Evolutionary conservation across 2,797 vertebrate species (phyloP).

Genomic region (Antrozous pallidus): DNA sequence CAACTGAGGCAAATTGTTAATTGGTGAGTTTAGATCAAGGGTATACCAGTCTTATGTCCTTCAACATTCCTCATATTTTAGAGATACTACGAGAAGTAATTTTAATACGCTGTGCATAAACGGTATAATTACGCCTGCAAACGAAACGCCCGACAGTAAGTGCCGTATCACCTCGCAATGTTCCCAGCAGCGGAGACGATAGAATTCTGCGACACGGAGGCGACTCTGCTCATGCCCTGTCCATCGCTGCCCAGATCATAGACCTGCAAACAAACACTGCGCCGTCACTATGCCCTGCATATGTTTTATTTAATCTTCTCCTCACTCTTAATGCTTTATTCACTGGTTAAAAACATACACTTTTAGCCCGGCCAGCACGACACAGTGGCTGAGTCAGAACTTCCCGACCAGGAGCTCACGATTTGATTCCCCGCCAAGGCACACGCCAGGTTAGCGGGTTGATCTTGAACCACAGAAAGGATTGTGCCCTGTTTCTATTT

Average conservation of each 20-base stretch:
- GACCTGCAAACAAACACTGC: constrained; percentile 84
- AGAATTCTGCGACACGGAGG: constrained; percentile 92
- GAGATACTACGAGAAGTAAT: neutral
- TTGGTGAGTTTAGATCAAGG: neutral
- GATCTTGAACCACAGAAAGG: too few relatives aligned
- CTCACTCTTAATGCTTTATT: neutral
- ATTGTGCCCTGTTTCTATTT: neutral
- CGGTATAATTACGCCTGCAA: neutral
- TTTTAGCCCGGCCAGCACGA: too few relatives aligned
- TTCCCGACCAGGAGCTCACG: too few relatives aligned
- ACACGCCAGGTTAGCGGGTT: too few relatives aligned
- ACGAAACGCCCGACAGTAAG: neutral
- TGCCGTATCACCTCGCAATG: constrained; percentile 90
- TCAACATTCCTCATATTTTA: neutral
- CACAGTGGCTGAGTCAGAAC: too few relatives aligned
- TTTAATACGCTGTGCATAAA: neutral
- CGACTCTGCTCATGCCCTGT: constrained; percentile 93
- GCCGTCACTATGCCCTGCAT: neutral
- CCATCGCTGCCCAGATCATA: constrained; percentile 95
- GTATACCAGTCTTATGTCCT: neutral
- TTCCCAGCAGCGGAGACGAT: constrained; percentile 93
- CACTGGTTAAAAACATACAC: too few relatives aligned
- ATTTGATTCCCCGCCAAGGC: too few relatives aligned
- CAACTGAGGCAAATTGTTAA: neutral
- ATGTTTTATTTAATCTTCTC: neutral